Evolutionary conservation across 1,140 invertebrate genomes (phyloP), one percentile per base, ranked within the genome.

Genomic region (Drosophila pandora): DNA sequence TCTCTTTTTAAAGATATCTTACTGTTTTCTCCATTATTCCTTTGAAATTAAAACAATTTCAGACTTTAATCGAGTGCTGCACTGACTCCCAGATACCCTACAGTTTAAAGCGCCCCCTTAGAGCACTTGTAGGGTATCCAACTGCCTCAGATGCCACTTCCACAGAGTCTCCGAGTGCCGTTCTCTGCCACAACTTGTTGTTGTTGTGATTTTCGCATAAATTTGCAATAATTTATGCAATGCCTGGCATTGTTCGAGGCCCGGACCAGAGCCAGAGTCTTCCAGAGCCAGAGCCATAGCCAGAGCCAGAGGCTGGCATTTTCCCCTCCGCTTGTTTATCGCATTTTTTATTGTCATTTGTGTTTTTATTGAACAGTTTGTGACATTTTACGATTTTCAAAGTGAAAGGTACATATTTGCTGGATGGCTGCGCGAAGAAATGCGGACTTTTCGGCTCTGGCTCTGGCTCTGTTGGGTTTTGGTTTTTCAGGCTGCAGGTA

Each of bases 351-450:
- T 82, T 81, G 79, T 81, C 59, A 69, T 69, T 82, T 80, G 72
- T 60, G 54, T 77, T 82, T 80, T 82, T 82, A 82, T 82, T 82
- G 79, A 82, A 81, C 79, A 77, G 67, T 82, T 82, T 82, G 78
- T 81, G 78, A 82, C 79, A 81, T 82, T 82, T 82, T 82, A 82
- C 78, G 73, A 77, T 81, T 81, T 82, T 81, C 74, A 82, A 82
- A 82, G 79, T 82, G 79, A 82, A 82, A 82, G 79, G 79, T 81
- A 82, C 79, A 82, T 82, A 77, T 82, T 81, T 82, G 79, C 73
- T 81, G 77, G 81, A 81, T 82, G 77, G 73, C 79, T 63, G 58
- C 77, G 63, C 72, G 69, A 76, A 70, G 70, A 77, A 79, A 76
- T 63, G 54, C 73, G 12, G 25, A 17, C 17, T 17, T 17, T 17